phyloP scores from a whole-genome alignment of 2,888 invertebrate genomes.

The Cryptocephalus moraei region DNA sequence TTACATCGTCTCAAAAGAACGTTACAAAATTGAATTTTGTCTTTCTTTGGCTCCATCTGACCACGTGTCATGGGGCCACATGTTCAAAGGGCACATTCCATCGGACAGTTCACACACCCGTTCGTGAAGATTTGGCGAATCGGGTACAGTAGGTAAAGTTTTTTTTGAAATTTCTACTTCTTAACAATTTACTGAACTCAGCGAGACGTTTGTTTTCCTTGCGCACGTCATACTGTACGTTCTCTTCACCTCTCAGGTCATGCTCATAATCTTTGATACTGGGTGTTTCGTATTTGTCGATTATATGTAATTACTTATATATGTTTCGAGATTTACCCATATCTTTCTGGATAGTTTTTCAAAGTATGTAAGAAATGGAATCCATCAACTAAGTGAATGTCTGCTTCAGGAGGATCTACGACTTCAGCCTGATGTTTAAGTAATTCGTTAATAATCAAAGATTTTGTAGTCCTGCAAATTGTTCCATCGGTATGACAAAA shows the following conservation, averaged over 20 bases:
- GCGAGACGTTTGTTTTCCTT: conserved; percentile 18
- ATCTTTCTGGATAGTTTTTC: conserved; percentile 13
- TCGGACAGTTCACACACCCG: too few relatives aligned
- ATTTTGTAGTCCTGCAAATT: conserved; percentile 19
- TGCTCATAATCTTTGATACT: conserved; percentile 18
- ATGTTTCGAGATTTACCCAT: conserved; percentile 12
- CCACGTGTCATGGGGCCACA: too few relatives aligned
- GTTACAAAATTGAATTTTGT: too few relatives aligned
- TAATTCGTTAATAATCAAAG: conserved; percentile 16
- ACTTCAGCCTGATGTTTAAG: conserved; percentile 11
- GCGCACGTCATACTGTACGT: conserved; percentile 14
- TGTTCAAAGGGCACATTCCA: too few relatives aligned
- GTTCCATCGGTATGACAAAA: conserved; percentile 19
- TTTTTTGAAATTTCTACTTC: conserved; percentile 2
- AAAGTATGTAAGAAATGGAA: conserved; percentile 19
- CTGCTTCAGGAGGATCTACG: conserved; percentile 12
- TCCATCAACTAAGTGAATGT: conserved; percentile 18
- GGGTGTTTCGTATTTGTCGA: conserved; percentile 20
- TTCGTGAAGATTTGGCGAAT: too few relatives aligned
- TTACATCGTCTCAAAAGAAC: too few relatives aligned
- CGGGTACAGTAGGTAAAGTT: too few relatives aligned
- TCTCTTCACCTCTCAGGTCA: conserved; percentile 13
- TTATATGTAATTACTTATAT: conserved; percentile 15
- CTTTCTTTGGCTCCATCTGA: too few relatives aligned
- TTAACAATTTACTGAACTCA: background rate